These are phyloP conservation scores for Serranus cabrilla DNA, from an alignment of 2,797 vertebrate genomes.

Conservation along the genomic window DNA sequence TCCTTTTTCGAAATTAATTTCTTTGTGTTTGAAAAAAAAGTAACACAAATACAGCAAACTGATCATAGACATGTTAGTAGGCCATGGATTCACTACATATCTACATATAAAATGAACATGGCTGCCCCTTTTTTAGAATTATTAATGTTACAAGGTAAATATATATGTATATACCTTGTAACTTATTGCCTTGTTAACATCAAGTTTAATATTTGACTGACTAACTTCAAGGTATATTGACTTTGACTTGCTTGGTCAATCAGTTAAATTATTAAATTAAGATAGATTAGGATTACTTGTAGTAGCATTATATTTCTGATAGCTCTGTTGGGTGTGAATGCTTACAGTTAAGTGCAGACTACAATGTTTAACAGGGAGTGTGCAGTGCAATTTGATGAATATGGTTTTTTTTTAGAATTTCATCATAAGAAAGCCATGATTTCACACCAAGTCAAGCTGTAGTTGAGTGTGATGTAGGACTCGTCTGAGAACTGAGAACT, in stretches of 20 bases:
- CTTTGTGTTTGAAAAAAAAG: no score
- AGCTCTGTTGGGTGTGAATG: neutral
- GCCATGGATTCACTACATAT: no score
- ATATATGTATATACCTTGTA: no score
- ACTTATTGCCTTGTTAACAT: neutral
- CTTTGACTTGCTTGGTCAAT: neutral
- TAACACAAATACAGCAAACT: neutral
- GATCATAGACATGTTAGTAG: no score
- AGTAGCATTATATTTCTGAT: no score
- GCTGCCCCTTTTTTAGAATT: no score
- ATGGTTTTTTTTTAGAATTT: neutral
- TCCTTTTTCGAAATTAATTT: neutral
- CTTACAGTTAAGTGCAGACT: no score
- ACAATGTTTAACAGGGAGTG: neutral
- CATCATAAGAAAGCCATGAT: neutral
- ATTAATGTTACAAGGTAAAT: no score
- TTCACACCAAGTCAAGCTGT: neutral
- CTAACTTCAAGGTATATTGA: neutral
- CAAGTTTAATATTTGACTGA: conserved; percentile 6
- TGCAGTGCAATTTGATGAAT: neutral
- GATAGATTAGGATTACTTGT: neutral
- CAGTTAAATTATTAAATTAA: neutral
- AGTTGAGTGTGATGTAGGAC: neutral
- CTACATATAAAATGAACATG: no score
- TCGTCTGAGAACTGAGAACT: neutral